A percentile compares a stretch with the other conserved stretches of the same genome.
phyloP scores from a whole-genome alignment of 2,888 invertebrate genomes.

The Acronicta alni region DNA sequence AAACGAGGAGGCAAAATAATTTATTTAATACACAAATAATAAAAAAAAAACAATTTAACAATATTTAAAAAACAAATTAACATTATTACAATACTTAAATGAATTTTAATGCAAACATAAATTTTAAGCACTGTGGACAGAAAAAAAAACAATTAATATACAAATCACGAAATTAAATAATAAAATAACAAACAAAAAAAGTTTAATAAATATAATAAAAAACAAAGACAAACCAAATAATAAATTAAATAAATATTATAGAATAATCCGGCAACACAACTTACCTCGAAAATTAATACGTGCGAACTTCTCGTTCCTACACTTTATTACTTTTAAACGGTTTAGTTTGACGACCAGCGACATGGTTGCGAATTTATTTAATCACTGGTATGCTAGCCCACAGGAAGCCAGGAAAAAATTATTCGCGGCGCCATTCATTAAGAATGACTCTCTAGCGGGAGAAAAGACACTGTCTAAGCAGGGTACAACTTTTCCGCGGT shows the following conservation, averaged over 20 bases:
- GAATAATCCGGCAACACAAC: constrained; percentile 57
- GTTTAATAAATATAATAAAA: background rate
- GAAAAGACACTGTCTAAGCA: constrained; percentile 4
- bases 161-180: background rate
- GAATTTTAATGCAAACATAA: no score
- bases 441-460: constrained; percentile 30
- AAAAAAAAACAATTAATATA: no score
- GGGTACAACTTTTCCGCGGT: constrained; percentile 58
- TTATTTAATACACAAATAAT: constrained; percentile 7
- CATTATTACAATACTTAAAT: background rate
- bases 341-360: constrained; percentile 91
- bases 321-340: constrained; percentile 92
- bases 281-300: constrained; percentile 94
- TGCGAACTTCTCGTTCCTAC: constrained; percentile 91
- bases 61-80: background rate
- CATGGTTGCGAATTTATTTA: constrained; percentile 80
- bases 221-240: background rate
- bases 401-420: constrained; percentile 1
- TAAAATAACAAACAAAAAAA: background rate
- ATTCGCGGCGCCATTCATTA: constrained; percentile 12
- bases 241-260: background rate
- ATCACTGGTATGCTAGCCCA: background rate
- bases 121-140: no score
- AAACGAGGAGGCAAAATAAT: constrained; percentile 4
- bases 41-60: constrained; percentile 1